Conservation (phyloP, 2,888 invertebrate genomes). For the Caenorhabditis doughertyi region DNA sequence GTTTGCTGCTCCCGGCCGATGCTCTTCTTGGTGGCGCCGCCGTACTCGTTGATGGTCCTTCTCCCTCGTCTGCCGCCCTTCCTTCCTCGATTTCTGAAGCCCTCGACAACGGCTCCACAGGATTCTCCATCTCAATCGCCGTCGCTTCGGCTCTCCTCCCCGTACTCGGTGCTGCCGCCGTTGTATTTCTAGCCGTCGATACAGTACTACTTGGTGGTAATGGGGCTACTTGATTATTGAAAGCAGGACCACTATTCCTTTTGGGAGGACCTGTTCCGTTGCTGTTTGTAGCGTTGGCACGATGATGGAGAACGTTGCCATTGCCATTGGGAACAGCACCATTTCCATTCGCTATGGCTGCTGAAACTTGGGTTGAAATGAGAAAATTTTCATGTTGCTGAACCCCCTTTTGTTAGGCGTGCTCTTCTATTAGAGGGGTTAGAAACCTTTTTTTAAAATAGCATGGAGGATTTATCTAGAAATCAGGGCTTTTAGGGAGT, state of each 20-base stretch:
- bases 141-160: constrained; percentile 34
- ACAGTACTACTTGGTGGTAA: constrained; percentile 42
- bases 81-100: too few species aligned
- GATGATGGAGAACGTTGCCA: constrained; percentile 53
- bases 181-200: neutral
- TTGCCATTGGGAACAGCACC: constrained; percentile 38
- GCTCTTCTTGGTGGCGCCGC: neutral
- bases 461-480: too few species aligned
- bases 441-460: too few species aligned
- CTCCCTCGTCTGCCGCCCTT: neutral
- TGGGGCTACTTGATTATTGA: constrained; percentile 49
- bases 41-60: constrained; percentile 1
- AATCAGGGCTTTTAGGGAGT: too few species aligned
- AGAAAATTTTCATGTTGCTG: too few species aligned
- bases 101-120: too few species aligned
- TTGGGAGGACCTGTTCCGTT: constrained; percentile 31
- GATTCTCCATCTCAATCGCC: constrained; percentile 54
- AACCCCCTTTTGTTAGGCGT: too few species aligned
- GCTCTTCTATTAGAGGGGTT: too few species aligned
- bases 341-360: constrained; percentile 38
- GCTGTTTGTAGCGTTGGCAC: constrained; percentile 28
- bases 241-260: constrained; percentile 44
- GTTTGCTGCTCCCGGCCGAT: neutral
- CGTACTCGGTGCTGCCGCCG: constrained; percentile 18
- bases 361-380: too few species aligned